These are phyloP conservation scores for Philhelius pedissequus DNA, from an alignment of 2,888 invertebrate genomes.

Conservation along the genomic window DNA sequence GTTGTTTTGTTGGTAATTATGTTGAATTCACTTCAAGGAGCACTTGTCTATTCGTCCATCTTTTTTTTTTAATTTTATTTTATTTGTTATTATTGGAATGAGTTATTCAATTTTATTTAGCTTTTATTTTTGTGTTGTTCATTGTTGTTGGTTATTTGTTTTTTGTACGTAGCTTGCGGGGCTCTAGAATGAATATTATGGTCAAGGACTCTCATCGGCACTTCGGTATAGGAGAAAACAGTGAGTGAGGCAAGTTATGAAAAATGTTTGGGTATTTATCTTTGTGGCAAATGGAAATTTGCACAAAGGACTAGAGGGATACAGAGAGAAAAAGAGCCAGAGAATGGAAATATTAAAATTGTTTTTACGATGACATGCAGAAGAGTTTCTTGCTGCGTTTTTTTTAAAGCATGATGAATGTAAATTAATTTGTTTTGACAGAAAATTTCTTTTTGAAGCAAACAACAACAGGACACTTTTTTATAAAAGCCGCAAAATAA, in stretches of 20 bases:
- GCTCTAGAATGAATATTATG: constrained; percentile 7
- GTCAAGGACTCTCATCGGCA: constrained; percentile 39
- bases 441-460: neutral
- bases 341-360: constrained; percentile 18
- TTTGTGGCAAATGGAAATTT: neutral
- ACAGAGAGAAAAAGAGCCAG: neutral
- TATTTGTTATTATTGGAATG: neutral
- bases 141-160: constrained; percentile 5
- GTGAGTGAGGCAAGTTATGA: neutral
- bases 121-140: neutral
- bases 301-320: neutral
- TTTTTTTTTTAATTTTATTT: neutral
- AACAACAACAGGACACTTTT: neutral
- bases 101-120: constrained; percentile 28
- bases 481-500: neutral
- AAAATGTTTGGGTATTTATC: constrained; percentile 38
- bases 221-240: neutral
- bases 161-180: neutral
- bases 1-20: constrained; percentile 65
- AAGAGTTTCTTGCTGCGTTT: neutral
- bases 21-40: constrained; percentile 32
- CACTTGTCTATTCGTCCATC: neutral
- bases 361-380: constrained; percentile 35
- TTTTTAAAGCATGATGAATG: constrained; percentile 41
- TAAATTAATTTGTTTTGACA: constrained; percentile 43